phyloP scores from a whole-genome alignment of 2,797 vertebrate species.

The Thalassophryne amazonica region DNA sequence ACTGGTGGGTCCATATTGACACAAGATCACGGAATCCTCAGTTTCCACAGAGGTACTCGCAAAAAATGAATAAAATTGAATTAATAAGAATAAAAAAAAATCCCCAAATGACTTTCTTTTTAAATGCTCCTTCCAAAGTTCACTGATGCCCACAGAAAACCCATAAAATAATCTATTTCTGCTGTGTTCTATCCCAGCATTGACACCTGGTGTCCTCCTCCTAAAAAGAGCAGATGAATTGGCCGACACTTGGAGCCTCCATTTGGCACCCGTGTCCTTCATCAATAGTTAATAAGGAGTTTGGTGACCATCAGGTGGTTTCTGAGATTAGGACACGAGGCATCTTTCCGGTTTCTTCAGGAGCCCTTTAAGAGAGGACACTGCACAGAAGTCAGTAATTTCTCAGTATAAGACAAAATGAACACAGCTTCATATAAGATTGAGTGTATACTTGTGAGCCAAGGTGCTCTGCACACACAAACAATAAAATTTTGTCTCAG shows the following conservation, averaged over 20 bases:
- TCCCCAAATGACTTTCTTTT: neutral
- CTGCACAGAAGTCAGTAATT: slow-evolving; percentile 21
- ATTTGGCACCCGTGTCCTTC: slow-evolving; percentile 66
- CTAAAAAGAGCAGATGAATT: slow-evolving; percentile 15
- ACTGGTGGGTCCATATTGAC: slow-evolving; percentile 59
- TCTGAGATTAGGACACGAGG: slow-evolving; percentile 55
- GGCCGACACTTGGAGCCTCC: slow-evolving; percentile 53
- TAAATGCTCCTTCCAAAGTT: neutral
- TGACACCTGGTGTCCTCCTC: slow-evolving; percentile 38
- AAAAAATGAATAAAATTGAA: too few species aligned
- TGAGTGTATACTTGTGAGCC: too few species aligned
- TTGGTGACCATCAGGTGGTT: slow-evolving; percentile 72
- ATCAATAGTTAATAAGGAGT: slow-evolving; percentile 81
- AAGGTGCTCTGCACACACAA: too few species aligned
- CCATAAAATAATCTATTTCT: neutral
- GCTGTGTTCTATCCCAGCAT: neutral
- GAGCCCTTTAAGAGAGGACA: slow-evolving; percentile 30
- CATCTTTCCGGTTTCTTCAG: slow-evolving; percentile 25
- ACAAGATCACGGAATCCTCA: neutral
- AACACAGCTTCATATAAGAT: too few species aligned
- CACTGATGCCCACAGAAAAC: neutral
- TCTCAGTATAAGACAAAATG: neutral
- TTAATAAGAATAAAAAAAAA: too few species aligned
- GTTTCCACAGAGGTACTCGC: too few species aligned
- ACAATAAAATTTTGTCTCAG: too few species aligned